phyloP scores from a whole-genome alignment of 1,140 invertebrate genomes.

The Tetraneura akinire region DNA sequence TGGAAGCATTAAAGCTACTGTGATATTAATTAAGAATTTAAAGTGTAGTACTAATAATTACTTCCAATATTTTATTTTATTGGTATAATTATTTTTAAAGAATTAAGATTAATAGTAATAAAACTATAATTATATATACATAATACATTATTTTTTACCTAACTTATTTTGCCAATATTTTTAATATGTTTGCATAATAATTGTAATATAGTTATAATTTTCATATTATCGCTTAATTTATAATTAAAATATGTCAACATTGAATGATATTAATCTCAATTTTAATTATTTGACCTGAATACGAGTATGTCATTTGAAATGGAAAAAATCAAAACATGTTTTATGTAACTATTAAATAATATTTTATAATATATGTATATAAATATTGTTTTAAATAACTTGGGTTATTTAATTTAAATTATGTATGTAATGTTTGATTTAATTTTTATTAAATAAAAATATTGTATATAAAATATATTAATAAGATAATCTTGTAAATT shows the following conservation, averaged over 20 bases:
- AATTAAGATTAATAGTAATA: conserved; percentile 5
- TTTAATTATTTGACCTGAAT: no score
- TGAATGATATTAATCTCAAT: not conserved
- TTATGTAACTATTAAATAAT: no score
- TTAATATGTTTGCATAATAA: not conserved
- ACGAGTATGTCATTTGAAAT: no score
- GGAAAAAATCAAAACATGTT: no score
- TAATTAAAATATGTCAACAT: conserved; percentile 2
- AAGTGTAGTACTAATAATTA: not conserved
- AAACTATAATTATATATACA: not conserved
- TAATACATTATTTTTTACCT: not conserved
- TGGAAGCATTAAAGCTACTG: conserved; percentile 7
- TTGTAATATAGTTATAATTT: not conserved
- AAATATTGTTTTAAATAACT: no score
- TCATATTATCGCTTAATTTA: not conserved
- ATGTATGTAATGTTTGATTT: no score
- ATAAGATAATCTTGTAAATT: no score
- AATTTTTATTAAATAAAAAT: no score
- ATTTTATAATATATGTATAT: no score
- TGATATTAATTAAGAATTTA: conserved; percentile 49
- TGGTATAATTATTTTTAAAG: not conserved
- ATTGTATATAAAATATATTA: no score
- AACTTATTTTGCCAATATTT: conserved; percentile 21
- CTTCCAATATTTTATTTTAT: conserved; percentile 8
- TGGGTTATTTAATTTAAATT: no score